Conservation (phyloP, 1,140 invertebrate genomes). For the Nasonia longicornis region DNA sequence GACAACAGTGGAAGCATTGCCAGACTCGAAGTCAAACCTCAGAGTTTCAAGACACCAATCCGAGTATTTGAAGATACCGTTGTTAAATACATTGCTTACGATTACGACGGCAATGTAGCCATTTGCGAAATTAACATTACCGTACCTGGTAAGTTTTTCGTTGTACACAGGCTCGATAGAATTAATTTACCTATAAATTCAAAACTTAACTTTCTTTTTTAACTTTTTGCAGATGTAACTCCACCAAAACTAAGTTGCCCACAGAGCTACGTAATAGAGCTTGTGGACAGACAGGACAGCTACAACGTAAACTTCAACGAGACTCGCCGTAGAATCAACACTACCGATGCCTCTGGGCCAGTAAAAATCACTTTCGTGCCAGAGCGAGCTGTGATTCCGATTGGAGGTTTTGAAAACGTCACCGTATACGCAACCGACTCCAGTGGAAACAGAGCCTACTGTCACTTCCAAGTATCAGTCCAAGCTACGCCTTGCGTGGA, state of each 20-base stretch:
- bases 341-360: slow-evolving; percentile 90
- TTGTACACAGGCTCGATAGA: not conserved
- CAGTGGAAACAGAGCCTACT: slow-evolving; percentile 89
- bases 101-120: slow-evolving; percentile 96
- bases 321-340: slow-evolving; percentile 85
- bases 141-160: slow-evolving; percentile 75
- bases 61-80: slow-evolving; percentile 91
- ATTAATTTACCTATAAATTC: not conserved
- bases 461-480: slow-evolving; percentile 94
- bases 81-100: slow-evolving; percentile 95
- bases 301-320: slow-evolving; percentile 95
- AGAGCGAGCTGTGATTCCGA: slow-evolving; percentile 86
- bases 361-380: slow-evolving; percentile 87
- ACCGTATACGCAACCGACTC: slow-evolving; percentile 91
- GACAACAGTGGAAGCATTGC: slow-evolving; percentile 96
- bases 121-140: slow-evolving; percentile 97
- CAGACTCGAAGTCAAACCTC: slow-evolving; percentile 89
- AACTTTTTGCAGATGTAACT: slow-evolving; percentile 78
- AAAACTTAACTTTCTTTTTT: not conserved
- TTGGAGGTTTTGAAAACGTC: slow-evolving; percentile 94
- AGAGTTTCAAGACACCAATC: slow-evolving; percentile 90
- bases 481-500: slow-evolving; percentile 94
- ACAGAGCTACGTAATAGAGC: slow-evolving; percentile 94
- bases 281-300: slow-evolving; percentile 89
- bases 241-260: slow-evolving; percentile 94